phyloP scores from a whole-genome alignment of 2,888 invertebrate genomes.

The Cheiracanthium punctorium region DNA sequence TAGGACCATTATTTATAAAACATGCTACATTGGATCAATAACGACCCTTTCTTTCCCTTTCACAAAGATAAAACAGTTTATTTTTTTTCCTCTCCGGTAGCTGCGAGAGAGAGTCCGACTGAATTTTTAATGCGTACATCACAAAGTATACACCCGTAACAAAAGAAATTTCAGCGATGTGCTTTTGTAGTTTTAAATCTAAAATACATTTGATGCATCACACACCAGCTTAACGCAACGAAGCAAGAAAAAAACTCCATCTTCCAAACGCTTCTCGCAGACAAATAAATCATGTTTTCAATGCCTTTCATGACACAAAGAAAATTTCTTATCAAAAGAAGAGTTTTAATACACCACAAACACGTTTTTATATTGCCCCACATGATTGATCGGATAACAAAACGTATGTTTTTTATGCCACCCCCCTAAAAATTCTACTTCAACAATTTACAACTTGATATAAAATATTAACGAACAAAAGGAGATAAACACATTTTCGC shows the following conservation, averaged over 20 bases:
- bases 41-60: no score
- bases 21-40: not conserved
- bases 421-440: not conserved
- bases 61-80: not conserved
- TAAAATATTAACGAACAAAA: conserved; percentile 7
- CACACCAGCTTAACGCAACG: not conserved
- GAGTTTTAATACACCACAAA: no score
- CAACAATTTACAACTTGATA: conserved; percentile 7
- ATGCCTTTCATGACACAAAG: no score
- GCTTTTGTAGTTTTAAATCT: not conserved
- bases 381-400: no score
- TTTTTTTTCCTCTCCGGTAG: no score
- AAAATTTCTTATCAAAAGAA: no score
- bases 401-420: not conserved
- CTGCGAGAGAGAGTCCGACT: not conserved
- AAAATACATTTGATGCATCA: conserved; percentile 1
- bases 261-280: not conserved
- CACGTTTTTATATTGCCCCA: no score
- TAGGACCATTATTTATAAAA: not conserved
- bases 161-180: conserved; percentile 7
- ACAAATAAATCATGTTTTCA: not conserved
- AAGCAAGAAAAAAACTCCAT: not conserved
- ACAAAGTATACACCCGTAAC: not conserved
- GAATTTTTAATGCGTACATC: not conserved
- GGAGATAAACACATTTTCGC: not conserved